Evolutionary conservation across 2,888 invertebrate species (phyloP).

Genomic region (Ornithoptera priamus): DNA sequence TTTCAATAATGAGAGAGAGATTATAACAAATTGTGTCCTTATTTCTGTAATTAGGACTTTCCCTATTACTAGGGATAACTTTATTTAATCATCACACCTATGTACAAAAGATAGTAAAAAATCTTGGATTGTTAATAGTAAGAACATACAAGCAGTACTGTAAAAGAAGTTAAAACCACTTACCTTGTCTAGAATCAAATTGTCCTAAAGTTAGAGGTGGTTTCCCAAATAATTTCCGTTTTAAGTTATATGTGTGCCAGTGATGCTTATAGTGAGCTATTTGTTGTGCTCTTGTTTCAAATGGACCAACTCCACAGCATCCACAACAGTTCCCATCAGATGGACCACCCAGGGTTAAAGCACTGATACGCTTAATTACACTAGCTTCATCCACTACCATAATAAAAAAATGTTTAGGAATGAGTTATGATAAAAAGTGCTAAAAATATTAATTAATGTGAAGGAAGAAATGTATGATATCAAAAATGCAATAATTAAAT

Average conservation of each 20-base stretch:
- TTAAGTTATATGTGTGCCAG: conserved; percentile 92
- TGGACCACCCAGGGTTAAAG: conserved; percentile 60
- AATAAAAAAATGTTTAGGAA: conserved; percentile 7
- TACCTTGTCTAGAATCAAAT: conserved; percentile 68
- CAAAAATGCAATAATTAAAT: no score
- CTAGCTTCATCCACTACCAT: conserved; percentile 69
- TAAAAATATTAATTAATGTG: no score
- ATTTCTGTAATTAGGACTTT: no score
- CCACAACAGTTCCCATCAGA: conserved; percentile 69
- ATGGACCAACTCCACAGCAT: conserved; percentile 75
- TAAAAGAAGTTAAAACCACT: conserved; percentile 7
- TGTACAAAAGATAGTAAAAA: no score
- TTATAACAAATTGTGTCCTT: no score
- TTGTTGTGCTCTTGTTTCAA: conserved; percentile 81
- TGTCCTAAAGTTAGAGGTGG: conserved; percentile 59
- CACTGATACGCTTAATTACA: conserved; percentile 65
- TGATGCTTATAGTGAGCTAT: conserved; percentile 89
- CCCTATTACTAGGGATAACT: no score
- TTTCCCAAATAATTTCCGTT: conserved; percentile 83
- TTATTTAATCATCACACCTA: no score
- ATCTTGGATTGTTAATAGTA: no score
- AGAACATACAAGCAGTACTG: no score
- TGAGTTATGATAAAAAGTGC: background rate
- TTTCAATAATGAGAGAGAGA: no score
- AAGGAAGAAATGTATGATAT: no score